These are phyloP conservation scores for Helarctos malayanus DNA, from an alignment of 2,797 vertebrate genomes.

Conservation along the genomic window DNA sequence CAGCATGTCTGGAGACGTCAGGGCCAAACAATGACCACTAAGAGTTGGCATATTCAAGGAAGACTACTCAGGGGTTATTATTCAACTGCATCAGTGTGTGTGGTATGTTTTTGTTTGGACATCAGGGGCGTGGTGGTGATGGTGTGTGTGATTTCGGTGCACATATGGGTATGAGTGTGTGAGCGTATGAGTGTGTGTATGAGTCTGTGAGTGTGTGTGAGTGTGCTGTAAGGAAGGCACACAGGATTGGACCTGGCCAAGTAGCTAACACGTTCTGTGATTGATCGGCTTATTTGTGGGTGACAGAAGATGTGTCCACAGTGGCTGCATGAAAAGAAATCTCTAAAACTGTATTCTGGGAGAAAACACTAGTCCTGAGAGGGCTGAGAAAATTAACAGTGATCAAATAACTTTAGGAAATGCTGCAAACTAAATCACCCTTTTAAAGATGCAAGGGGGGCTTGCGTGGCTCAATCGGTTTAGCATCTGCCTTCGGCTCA, in stretches of 20 bases:
- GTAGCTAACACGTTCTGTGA: not conserved
- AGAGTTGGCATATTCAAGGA: not conserved
- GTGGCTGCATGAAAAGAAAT: not conserved
- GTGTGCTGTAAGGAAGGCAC: not conserved
- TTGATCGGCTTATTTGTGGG: not conserved
- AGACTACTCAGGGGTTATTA: not conserved
- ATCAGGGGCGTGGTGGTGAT: not conserved
- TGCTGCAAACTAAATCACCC: not conserved
- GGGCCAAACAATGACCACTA: not conserved
- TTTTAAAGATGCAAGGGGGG: not conserved
- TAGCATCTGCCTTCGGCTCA: not conserved
- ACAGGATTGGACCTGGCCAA: not conserved
- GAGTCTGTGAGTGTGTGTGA: not conserved
- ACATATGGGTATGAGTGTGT: not conserved
- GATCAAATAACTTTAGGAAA: not conserved
- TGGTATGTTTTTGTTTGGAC: not conserved
- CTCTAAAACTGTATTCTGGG: not conserved
- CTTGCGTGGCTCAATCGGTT: not conserved
- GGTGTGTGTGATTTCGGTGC: not conserved
- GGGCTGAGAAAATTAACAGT: not conserved
- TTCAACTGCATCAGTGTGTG: not conserved
- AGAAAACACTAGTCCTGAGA: constrained; percentile 6
- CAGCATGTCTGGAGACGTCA: not conserved
- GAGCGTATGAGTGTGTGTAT: not conserved
- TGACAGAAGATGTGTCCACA: not conserved